Evolutionary conservation across 2,888 invertebrate genomes (phyloP).

Genomic region (Pachycephus smyrnensis): DNA sequence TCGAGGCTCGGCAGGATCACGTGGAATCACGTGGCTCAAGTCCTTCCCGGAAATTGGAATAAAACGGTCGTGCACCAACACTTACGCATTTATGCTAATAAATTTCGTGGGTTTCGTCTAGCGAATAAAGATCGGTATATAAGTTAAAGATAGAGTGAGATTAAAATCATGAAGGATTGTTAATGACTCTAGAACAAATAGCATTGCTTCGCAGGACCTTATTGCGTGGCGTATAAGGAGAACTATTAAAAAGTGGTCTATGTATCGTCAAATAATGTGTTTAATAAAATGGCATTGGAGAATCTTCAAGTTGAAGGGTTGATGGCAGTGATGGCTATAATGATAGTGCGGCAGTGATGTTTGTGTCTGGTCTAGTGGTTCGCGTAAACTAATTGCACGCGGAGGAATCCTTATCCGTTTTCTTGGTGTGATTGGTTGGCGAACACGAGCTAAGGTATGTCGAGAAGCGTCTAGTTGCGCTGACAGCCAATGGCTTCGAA

Average conservation of each 20-base stretch:
- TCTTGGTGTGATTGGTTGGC: neutral
- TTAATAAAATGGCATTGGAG: neutral
- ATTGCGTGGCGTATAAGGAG: neutral
- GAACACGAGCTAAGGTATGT: neutral
- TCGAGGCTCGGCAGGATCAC: neutral
- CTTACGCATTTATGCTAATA: neutral
- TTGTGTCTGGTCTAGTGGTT: neutral
- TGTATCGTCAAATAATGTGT: neutral
- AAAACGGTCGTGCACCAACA: neutral
- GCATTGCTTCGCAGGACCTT: neutral
- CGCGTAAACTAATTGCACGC: constrained; percentile 2
- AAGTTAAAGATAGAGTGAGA: neutral
- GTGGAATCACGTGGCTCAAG: neutral
- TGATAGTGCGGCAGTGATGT: neutral
- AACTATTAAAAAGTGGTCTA: neutral
- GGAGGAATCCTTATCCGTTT: neutral
- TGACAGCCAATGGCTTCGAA: constrained; percentile 19
- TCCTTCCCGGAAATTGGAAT: neutral
- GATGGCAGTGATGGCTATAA: neutral
- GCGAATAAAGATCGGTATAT: neutral
- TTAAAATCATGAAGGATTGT: neutral
- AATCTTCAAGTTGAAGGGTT: neutral
- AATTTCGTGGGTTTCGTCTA: neutral
- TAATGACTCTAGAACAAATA: neutral
- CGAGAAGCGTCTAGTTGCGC: constrained; percentile 13